A percentile compares a stretch with the other conserved stretches of the same genome.
These are phyloP conservation scores for Aurelia aurita DNA, from an alignment of 30 jellyfish, hydroid and myxozoan genomes.

Conservation along the genomic window DNA sequence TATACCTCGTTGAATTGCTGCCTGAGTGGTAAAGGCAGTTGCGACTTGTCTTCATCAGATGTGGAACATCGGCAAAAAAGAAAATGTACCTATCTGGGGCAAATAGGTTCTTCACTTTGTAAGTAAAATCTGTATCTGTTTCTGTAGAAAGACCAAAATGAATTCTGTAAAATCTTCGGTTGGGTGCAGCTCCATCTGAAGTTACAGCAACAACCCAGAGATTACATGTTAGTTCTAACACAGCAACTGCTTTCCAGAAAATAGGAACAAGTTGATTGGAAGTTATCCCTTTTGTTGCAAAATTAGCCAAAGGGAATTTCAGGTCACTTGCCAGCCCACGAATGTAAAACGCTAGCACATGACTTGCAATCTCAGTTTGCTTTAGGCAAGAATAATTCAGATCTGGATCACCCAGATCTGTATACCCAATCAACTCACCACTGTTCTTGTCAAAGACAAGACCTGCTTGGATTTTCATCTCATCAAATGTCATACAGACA, in stretches of 20 bases:
- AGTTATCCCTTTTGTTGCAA: conserved; percentile 14
- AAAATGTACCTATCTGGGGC: conserved; percentile 15
- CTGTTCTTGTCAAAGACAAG: conserved; percentile 10
- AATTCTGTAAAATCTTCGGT: conserved; percentile 23
- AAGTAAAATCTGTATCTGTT: conserved; percentile 7
- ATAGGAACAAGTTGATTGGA: conserved; percentile 20
- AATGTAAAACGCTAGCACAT: conserved; percentile 10
- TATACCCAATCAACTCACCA: conserved; percentile 35
- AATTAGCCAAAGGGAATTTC: conserved; percentile 22
- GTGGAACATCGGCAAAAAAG: conserved; percentile 52
- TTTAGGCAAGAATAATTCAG: neutral
- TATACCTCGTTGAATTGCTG: conserved; percentile 9
- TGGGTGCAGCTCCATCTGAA: conserved; percentile 55
- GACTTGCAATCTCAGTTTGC: conserved; percentile 11
- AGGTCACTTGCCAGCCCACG: conserved; percentile 32
- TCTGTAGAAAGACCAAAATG: neutral
- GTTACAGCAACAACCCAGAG: conserved; percentile 36
- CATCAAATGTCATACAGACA: conserved; percentile 10
- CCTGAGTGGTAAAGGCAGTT: conserved; percentile 43
- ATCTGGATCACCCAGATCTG: conserved; percentile 35
- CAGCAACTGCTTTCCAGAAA: conserved; percentile 38
- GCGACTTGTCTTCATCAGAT: conserved; percentile 44
- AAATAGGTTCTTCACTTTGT: conserved; percentile 23
- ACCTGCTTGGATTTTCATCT: conserved; percentile 29
- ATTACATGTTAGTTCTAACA: conserved; percentile 31